Percentiles rank a stretch among this genome's conserved stretches.
These are phyloP conservation scores for Gambusia holbrooki DNA, from an alignment of 2,113 vertebrate genomes.

Conservation along the genomic window DNA sequence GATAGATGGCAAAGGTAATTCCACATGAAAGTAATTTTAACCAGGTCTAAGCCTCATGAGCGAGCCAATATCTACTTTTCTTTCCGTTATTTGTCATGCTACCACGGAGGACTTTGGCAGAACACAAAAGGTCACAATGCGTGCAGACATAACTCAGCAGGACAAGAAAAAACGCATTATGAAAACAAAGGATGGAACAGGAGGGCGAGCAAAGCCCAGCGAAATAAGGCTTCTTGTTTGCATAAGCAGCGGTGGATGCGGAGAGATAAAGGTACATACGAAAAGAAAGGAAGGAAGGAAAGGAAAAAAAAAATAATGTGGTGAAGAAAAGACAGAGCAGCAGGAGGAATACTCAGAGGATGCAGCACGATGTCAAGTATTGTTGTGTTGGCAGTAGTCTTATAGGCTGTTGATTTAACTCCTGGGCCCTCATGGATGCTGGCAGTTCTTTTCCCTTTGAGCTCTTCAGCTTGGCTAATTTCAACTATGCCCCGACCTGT, in stretches of 20 bases:
- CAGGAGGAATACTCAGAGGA: conserved; percentile 35
- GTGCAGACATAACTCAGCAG: conserved; percentile 67
- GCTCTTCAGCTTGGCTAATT: conserved; percentile 47
- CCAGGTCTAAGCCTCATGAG: conserved; percentile 63
- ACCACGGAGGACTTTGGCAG: conserved; percentile 67
- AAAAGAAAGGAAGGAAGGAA: neutral
- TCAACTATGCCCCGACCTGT: conserved; percentile 29
- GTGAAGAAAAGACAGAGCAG: conserved; percentile 8
- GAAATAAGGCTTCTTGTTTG: conserved; percentile 22
- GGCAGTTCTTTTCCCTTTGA: conserved; percentile 33
- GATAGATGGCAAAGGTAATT: conserved; percentile 73
- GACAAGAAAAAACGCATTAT: conserved; percentile 57
- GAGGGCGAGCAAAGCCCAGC: neutral
- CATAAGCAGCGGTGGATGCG: neutral
- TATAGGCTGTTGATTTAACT: conserved; percentile 51
- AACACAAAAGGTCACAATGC: conserved; percentile 74
- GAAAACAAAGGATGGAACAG: conserved; percentile 24
- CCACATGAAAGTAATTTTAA: conserved; percentile 77
- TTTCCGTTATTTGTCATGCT: conserved; percentile 74
- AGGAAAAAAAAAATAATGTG: neutral
- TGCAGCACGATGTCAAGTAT: conserved; percentile 41
- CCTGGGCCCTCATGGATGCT: conserved; percentile 24
- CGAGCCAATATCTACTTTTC: conserved; percentile 60
- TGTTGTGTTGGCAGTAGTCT: conserved; percentile 35
- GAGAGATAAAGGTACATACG: conserved; percentile 23